Base-by-base conservation (phyloP, 2,797 vertebrate species). In the Acomys russatus region DNA sequence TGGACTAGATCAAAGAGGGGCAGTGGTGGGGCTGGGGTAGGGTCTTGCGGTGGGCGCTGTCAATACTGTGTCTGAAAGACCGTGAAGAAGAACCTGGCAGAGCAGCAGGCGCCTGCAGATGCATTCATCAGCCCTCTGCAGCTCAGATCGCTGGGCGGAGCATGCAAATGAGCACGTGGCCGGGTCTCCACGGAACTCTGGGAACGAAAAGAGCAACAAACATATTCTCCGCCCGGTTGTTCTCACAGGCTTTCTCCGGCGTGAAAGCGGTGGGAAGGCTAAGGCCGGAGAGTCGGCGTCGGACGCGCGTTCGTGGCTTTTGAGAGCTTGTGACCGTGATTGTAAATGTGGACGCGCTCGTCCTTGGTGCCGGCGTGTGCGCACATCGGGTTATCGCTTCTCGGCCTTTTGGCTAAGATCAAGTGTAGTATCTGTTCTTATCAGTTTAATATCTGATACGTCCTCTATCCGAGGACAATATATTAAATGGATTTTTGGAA, bases 221-320 rank as follows among this genome's bases (percentile, higher is more conserved):
- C 51, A 2, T 14, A n/a, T 2, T 22, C 44, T 70, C 17, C 3
- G 2, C 1, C 6, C 3, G 11, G 12, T 20, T 14, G 30, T 0
- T 14, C 10, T 0, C 28, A 15, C 44, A 23, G 49, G 20, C 2
- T 68, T 33, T 54, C 3, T 18, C 8, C 11, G 30, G 28, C 11
- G 6, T 54, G 0, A 9, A 14, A 3, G 28, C 3, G 5, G 83
- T 20, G 44, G 1, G 0, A 6, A 9, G 0, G 9, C 6, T 4
- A n/a, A 4, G 1, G 2, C 2, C 17, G 7, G 1, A 18, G 12
- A 9, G 12, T 17, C 0, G 22, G 68, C 1, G 6, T 17, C 7
- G 22, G 22, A 8, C 2, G 20, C 44, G 22, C 2, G 49, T 59
- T 15, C 9, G 1, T 11, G 22, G 6, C 3, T 51, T 33, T 14